Percentiles rank a stretch among this genome's conserved stretches.
Evolutionary conservation across 2,113 vertebrate genomes (phyloP).

Genomic region (Scomber colias): DNA sequence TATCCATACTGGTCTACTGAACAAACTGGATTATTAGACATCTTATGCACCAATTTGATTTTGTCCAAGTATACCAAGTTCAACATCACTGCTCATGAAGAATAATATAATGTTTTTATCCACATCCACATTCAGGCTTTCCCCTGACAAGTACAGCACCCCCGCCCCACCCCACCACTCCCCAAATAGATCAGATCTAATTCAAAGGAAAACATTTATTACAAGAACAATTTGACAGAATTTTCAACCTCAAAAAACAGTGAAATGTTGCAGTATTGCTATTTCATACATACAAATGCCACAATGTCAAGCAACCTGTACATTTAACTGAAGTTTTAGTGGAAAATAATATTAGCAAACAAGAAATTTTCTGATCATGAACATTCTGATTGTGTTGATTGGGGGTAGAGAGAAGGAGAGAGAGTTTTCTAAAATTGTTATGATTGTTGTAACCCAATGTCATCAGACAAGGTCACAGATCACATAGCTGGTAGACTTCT

Average conservation of each 20-base stretch:
- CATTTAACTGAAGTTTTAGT: constrained; percentile 62
- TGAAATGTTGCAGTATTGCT: constrained; percentile 81
- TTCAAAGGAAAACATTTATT: constrained; percentile 81
- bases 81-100: not conserved
- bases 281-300: constrained; percentile 75
- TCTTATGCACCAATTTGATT: too few relatives aligned
- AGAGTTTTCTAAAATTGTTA: too few relatives aligned
- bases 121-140: not conserved
- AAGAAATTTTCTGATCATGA: constrained; percentile 56
- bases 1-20: too few relatives aligned
- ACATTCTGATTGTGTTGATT: constrained; percentile 69
- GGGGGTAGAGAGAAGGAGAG: constrained; percentile 17
- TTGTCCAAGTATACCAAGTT: not conserved
- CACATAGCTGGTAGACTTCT: constrained; percentile 18
- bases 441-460: not conserved
- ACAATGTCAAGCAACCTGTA: constrained; percentile 77
- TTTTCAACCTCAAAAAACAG: constrained; percentile 71
- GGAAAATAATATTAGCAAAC: constrained; percentile 60
- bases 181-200: not conserved
- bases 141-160: too few relatives aligned
- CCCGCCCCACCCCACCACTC: too few relatives aligned
- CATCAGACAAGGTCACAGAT: constrained; percentile 49
- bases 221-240: constrained; percentile 78
- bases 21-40: too few relatives aligned
- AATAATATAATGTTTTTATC: not conserved